Evolutionary conservation across 2,888 invertebrate genomes (phyloP).

Genomic region (Caenorhabditis macrosperma): DNA sequence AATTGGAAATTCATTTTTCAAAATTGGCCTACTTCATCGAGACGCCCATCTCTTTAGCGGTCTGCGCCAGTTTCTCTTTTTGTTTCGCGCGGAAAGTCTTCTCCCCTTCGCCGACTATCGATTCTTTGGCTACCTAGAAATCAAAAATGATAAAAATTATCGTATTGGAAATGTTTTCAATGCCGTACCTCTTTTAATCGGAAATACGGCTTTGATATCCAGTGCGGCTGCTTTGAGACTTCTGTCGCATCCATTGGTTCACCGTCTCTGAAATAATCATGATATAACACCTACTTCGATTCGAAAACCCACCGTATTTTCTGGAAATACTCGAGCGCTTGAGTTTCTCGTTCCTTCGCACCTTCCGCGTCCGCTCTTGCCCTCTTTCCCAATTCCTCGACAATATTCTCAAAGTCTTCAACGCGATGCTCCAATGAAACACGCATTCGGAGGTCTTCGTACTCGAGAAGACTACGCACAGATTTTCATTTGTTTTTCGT

Average conservation of each 20-base stretch:
- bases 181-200: conserved; percentile 72
- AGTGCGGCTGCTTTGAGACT: conserved; percentile 73
- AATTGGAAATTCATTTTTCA: not conserved
- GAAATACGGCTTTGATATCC: conserved; percentile 78
- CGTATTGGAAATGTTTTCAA: not conserved
- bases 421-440: conserved; percentile 67
- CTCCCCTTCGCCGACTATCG: conserved; percentile 57
- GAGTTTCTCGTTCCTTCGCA: conserved; percentile 46
- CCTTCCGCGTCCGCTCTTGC: conserved; percentile 35
- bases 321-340: conserved; percentile 56
- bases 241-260: conserved; percentile 58
- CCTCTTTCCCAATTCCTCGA: conserved; percentile 68
- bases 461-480: conserved; percentile 73
- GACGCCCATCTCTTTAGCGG: conserved; percentile 61
- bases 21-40: conserved; percentile 58
- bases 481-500: not conserved
- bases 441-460: conserved; percentile 73
- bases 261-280: conserved; percentile 37
- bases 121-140: conserved; percentile 61
- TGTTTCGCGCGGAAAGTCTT: conserved; percentile 62
- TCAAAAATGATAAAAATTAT: conserved; percentile 1
- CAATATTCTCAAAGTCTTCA: conserved; percentile 69
- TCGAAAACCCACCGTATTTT: conserved; percentile 51
- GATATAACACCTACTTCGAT: too few species aligned
- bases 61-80: conserved; percentile 59